Base-by-base conservation (phyloP, 1,140 invertebrate genomes). In the Coptotermes formosanus region DNA sequence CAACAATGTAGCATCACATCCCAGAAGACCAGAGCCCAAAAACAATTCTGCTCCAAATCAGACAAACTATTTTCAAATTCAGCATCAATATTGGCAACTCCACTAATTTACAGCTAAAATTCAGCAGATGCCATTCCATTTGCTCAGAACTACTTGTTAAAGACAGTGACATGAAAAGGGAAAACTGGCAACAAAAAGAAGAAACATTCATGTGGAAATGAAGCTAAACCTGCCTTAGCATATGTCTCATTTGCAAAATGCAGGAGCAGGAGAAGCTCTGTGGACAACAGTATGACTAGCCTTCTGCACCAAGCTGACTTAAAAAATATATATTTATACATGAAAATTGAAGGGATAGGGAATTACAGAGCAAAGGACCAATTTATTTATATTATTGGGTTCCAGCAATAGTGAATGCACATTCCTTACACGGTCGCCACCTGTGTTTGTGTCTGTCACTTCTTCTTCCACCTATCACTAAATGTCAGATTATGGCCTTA, bases 271-370 rank as follows among this genome's bases (percentile, higher is more conserved):
- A 75, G 64, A 75, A 75, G 30, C n/a, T 16, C 2, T 75, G 9
- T 75, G 64, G 59, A 64, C 19, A 23, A 64, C 14, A 23, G 64
- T 75, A 75, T 75, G 64, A 75, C 64, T 75, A 75, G 64, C 64
- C 30, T 75, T 75, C 64, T 75, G 64, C 64, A 75, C n/a, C 64
- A 75, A 75, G 64, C 64, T 30, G 64, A 75, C 64, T 75, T 75
- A 75, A 75, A 64, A 75, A 75, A 75, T 75, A 75, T 75, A 75
- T 75, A 75, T 30, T 75, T 75, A 75, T 75, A 75, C 64, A 75
- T n/a, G 64, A 75, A 75, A 75, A 75, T 30, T 30, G 64, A 75
- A 30, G 64, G n/a, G 64, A n/a, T 30, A 75, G 3, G 64, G 64
- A 30, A 75, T 75, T 75, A 75, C 64, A 75, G 25, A 75, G 64